Conservation (phyloP, 2,113 vertebrate genomes). For the Rafetus swinhoei region DNA sequence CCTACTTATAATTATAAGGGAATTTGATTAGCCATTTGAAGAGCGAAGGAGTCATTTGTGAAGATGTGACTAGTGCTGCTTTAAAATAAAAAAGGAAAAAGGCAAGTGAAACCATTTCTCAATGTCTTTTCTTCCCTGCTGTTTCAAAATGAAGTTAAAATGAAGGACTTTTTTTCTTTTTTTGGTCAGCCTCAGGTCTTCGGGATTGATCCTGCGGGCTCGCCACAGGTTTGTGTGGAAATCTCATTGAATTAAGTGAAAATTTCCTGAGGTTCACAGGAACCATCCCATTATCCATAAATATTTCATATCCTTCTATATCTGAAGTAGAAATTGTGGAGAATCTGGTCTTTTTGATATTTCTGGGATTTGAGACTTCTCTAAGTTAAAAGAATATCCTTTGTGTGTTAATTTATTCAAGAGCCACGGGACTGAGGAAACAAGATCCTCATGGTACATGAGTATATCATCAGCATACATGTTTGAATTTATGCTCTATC, state of each 20-base stretch:
- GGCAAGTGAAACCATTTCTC: not conserved
- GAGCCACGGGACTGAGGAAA: not conserved
- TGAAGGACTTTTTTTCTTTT: no score
- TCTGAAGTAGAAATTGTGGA: not conserved
- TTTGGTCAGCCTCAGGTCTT: not conserved
- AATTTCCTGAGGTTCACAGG: not conserved
- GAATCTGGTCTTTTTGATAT: not conserved
- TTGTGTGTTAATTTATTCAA: not conserved
- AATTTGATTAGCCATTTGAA: not conserved
- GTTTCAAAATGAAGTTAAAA: not conserved
- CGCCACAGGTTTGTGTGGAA: accelerated
- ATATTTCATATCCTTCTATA: accelerated
- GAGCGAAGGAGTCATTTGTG: not conserved
- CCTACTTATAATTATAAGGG: not conserved
- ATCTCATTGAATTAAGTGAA: not conserved
- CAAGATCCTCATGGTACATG: no score
- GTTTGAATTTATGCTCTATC: not conserved
- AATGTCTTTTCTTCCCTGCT: not conserved
- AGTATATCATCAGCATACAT: not conserved
- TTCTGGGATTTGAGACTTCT: not conserved
- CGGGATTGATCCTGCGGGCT: not conserved
- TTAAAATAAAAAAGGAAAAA: not conserved
- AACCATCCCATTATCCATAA: not conserved
- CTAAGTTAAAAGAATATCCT: not conserved
- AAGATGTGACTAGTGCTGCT: not conserved